A percentile compares a stretch with the other conserved stretches of the same genome.
Conservation (phyloP, 2,888 invertebrate genomes). For the Microctonus aethiopoides region DNA sequence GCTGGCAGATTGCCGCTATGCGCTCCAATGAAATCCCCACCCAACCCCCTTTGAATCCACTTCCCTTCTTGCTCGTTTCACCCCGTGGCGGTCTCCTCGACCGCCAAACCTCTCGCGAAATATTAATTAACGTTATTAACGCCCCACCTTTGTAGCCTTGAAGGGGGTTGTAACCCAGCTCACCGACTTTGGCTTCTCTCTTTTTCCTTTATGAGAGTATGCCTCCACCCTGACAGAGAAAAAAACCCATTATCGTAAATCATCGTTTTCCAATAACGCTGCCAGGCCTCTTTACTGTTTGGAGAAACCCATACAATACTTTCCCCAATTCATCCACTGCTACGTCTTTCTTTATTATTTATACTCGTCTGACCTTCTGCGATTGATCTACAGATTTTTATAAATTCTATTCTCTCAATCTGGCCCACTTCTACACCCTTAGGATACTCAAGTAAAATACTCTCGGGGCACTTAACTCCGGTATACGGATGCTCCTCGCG, state of each 20-base stretch:
- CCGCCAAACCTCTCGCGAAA: constrained; percentile 69
- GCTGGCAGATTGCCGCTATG: constrained; percentile 62
- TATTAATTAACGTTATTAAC: constrained; percentile 75
- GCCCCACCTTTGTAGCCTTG: constrained; percentile 65
- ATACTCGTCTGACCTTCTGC: constrained; percentile 27
- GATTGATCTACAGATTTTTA: constrained; percentile 30
- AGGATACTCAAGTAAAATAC: constrained; percentile 27
- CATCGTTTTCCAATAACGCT: constrained; percentile 72
- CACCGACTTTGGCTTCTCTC: constrained; percentile 40
- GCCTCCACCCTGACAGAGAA: constrained; percentile 48
- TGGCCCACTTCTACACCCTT: constrained; percentile 20
- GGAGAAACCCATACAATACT: constrained; percentile 28
- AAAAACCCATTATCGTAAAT: constrained; percentile 73
- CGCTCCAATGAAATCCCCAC: constrained; percentile 30
- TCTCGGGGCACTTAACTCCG: not conserved
- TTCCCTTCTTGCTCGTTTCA: constrained; percentile 23
- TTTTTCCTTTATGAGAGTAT: constrained; percentile 20
- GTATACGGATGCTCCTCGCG: constrained; percentile 26
- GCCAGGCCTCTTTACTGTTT: constrained; percentile 61
- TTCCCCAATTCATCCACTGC: constrained; percentile 32
- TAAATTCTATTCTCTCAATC: constrained; percentile 38
- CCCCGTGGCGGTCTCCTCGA: constrained; percentile 48
- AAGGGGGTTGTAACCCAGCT: constrained; percentile 38
- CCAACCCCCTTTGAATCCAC: constrained; percentile 35
- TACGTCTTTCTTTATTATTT: constrained; percentile 31